Conservation (phyloP, 2,797 vertebrate species). For the Melanotaenia boesemani region DNA sequence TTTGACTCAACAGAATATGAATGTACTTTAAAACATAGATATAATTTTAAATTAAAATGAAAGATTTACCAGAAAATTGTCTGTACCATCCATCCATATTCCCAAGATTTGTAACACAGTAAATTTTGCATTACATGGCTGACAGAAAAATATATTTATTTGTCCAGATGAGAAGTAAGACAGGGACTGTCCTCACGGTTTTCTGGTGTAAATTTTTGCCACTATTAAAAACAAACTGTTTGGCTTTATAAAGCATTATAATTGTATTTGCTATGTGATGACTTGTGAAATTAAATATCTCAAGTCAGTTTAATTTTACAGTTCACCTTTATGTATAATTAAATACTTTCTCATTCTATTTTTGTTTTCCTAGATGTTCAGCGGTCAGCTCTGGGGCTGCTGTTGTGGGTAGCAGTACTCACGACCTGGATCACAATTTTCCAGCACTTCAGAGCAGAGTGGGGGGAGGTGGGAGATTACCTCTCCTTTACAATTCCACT, state of each 20-base stretch:
- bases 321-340: neutral
- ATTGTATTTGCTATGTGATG: neutral
- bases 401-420: conserved; percentile 90
- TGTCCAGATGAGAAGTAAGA: neutral
- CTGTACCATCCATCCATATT: too few species aligned
- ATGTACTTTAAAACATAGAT: neutral
- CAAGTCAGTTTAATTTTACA: neutral
- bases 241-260: neutral
- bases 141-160: neutral
- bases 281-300: neutral
- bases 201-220: neutral
- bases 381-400: conserved; percentile 88
- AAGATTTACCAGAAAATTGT: neutral
- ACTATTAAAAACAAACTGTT: neutral
- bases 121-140: neutral
- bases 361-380: conserved; percentile 86
- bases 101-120: too few species aligned
- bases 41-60: neutral
- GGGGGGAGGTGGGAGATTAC: conserved; percentile 92
- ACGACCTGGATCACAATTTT: conserved; percentile 93
- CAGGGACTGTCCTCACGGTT: neutral
- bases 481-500: conserved; percentile 94
- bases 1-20: neutral
- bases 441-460: conserved; percentile 89
- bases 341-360: neutral